These are phyloP conservation scores for Anoura caudifer DNA, from an alignment of 2,113 vertebrate species.

Conservation along the genomic window DNA sequence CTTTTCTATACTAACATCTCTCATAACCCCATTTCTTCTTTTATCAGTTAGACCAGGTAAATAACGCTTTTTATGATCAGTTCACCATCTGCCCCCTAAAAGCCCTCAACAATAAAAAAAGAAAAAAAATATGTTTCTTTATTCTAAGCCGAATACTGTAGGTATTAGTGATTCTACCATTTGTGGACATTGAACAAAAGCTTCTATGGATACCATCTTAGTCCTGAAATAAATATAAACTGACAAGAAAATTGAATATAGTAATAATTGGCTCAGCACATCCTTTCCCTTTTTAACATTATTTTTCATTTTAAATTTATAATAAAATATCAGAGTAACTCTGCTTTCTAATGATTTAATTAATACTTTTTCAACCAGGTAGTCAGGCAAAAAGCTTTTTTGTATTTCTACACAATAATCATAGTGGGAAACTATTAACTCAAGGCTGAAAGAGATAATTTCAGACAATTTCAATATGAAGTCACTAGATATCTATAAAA, in stretches of 20 bases:
- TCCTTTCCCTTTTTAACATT: not conserved
- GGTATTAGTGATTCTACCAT: not conserved
- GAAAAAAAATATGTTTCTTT: not conserved
- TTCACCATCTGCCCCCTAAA: not conserved
- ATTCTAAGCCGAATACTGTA: not conserved
- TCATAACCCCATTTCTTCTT: not conserved
- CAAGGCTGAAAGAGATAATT: constrained; percentile 20
- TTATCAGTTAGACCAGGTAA: not conserved
- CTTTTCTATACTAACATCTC: not conserved
- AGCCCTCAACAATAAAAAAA: not conserved
- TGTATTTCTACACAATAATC: constrained; percentile 41
- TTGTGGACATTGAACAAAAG: not conserved
- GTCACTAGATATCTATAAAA: constrained; percentile 5
- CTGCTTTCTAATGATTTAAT: constrained; percentile 71
- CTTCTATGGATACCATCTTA: not conserved
- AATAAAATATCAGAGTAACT: constrained; percentile 49
- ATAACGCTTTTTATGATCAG: not conserved
- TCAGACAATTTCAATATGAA: constrained; percentile 13
- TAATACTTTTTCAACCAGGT: constrained; percentile 65
- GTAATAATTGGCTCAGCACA: not conserved
- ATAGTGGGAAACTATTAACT: constrained; percentile 47
- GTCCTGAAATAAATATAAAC: not conserved
- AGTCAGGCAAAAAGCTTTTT: constrained; percentile 34
- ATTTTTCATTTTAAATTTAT: constrained; percentile 32
- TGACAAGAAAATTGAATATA: not conserved